Evolutionary conservation across 2,113 vertebrate species (phyloP).

Genomic region (Empidonax alnorum): DNA sequence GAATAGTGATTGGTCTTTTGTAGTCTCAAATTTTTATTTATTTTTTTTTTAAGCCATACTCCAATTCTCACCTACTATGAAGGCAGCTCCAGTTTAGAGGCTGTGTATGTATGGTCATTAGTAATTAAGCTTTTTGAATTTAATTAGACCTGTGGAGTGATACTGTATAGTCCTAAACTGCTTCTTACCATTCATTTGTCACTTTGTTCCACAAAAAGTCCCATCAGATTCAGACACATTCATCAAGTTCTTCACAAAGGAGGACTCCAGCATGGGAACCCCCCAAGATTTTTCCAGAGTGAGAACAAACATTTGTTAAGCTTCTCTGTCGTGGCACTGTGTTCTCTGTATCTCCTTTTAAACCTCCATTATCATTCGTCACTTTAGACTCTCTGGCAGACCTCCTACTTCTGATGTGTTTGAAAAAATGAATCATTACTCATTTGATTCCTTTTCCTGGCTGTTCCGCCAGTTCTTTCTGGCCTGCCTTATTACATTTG

Average conservation of each 20-base stretch:
- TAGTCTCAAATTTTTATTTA: not conserved
- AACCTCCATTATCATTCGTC: not conserved
- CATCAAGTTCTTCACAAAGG: not conserved
- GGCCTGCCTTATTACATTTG: not conserved
- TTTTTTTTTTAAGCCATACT: not conserved
- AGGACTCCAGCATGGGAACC: not conserved
- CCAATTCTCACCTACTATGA: not conserved
- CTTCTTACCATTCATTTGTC: not conserved
- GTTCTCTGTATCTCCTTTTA: constrained; percentile 9
- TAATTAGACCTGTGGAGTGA: not conserved
- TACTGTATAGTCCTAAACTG: not conserved
- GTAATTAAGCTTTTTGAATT: not conserved
- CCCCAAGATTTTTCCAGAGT: not conserved
- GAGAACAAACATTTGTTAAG: not conserved
- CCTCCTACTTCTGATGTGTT: constrained; percentile 4
- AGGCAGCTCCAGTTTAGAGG: not conserved
- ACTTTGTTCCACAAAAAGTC: not conserved
- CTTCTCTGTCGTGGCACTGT: not conserved
- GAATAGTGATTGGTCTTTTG: not conserved
- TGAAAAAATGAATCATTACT: constrained; percentile 37
- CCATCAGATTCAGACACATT: not conserved
- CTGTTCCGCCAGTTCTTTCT: constrained; percentile 17
- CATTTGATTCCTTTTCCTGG: not conserved
- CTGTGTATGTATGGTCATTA: not conserved
- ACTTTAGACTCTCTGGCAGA: not conserved